Evolutionary conservation across 2,797 vertebrate species (phyloP).

Genomic region (Pithecia hirsuta): DNA sequence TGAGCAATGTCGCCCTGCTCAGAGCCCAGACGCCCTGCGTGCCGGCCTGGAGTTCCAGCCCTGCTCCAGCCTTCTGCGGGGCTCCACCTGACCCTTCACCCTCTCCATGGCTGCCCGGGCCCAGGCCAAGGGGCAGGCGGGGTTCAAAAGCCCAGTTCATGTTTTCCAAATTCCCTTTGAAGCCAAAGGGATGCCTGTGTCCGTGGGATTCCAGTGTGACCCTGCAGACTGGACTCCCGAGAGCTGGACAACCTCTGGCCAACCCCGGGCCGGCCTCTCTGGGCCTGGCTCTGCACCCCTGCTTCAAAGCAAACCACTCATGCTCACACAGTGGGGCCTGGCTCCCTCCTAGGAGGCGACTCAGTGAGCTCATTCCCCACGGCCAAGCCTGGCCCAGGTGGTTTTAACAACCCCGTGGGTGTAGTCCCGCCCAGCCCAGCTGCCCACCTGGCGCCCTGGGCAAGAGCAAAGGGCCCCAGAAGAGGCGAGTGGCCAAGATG

Average conservation of each 20-base stretch:
- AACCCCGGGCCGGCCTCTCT: not conserved
- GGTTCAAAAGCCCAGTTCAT: not conserved
- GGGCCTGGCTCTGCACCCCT: not conserved
- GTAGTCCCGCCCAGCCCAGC: not conserved
- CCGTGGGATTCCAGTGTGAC: not conserved
- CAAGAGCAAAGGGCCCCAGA: not conserved
- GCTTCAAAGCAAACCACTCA: not conserved
- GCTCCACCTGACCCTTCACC: fast-evolving
- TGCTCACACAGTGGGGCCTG: not conserved
- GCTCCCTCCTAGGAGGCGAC: not conserved
- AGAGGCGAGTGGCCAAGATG: not conserved
- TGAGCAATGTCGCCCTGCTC: not conserved
- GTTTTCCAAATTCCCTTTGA: not conserved
- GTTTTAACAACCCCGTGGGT: conserved; percentile 24
- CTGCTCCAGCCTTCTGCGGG: not conserved
- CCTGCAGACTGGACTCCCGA: not conserved
- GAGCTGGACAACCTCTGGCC: not conserved
- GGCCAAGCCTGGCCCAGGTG: not conserved
- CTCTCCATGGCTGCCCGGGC: not conserved
- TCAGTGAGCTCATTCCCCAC: not conserved
- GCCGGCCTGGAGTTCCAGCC: not conserved
- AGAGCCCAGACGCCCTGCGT: not conserved
- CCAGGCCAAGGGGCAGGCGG: not conserved
- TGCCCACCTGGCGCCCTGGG: not conserved
- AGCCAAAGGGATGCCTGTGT: not conserved